These are phyloP conservation scores for Catharus ustulatus DNA, from an alignment of 2,797 vertebrate genomes.

Conservation along the genomic window DNA sequence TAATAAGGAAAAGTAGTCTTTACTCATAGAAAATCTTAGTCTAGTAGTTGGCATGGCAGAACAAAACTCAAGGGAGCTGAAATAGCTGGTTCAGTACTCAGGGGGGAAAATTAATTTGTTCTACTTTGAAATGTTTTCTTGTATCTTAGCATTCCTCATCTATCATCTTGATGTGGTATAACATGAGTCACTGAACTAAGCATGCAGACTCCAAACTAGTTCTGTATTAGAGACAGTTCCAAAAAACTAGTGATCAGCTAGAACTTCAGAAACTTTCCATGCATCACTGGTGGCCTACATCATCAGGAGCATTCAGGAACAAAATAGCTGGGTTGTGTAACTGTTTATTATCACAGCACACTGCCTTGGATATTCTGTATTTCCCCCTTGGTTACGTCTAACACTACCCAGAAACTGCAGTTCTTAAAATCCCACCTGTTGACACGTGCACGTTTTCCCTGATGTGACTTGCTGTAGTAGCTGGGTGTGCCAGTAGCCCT, in stretches of 20 bases:
- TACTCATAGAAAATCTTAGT: not conserved
- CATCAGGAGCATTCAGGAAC: not conserved
- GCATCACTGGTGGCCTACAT: not conserved
- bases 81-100: not conserved
- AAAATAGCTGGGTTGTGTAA: not conserved
- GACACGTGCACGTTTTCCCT: accelerated
- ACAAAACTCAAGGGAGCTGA: not conserved
- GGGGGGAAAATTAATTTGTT: not conserved
- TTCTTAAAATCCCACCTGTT: not conserved
- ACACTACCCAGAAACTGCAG: not conserved
- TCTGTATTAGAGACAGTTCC: not conserved
- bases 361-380: not conserved
- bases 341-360: not conserved
- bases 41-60: not conserved
- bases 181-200: not conserved
- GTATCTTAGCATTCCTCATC: not conserved
- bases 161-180: not conserved
- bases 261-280: not conserved
- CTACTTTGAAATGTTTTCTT: not conserved
- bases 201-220: not conserved
- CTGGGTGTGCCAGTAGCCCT: not conserved
- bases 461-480: not conserved
- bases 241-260: not conserved
- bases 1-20: not conserved
- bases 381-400: not conserved